Base-by-base conservation (phyloP, 2,888 invertebrate species). In the Philopedon plagiatum region DNA sequence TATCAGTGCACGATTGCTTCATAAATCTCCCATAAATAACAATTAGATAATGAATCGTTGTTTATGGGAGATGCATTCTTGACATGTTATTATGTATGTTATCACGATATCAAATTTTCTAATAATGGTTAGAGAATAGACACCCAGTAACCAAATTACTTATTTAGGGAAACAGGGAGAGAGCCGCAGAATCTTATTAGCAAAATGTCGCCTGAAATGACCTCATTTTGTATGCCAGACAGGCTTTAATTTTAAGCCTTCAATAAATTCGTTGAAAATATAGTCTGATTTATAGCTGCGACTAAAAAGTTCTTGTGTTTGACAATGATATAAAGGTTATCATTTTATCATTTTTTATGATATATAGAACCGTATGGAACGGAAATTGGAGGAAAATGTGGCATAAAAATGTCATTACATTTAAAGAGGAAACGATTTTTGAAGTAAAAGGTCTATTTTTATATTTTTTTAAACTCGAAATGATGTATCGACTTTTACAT, bases 161-260 rank as follows among this genome's bases (percentile, higher is more conserved):
- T 9, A 61, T 26, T 61, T 61, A 61, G 13, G 11, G 44, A 41
- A 61, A 26, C 29, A 11, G 44, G 8, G 15, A 44, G 26, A 13
- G n/a, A 51, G 15, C 51, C 51, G 29, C 51, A 51, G 26, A 51
- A 26, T 61, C 23, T 23, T 29, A 41, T 41, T 61, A 29, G 29
- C 29, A 51, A 51, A 51, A 51, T 51, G 51, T 51, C 29, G 29
- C 51, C 26, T n/a, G 29, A 51, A 51, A 51, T 51, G n/a, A 15
- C 26, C 51, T 15, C 51, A 29, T 29, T 51, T 29, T 29, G 51
- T 51, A 51, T 51, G 51, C 29, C 49, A 23, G 23, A 23, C 51
- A 51, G 51, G 29, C 21, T 44, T 41, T 44, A 61, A 61, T 61
- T 44, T 61, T 29, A 51, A 51, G 15, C 26, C 29, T 13, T 51